phyloP scores from a whole-genome alignment of 2,797 vertebrate genomes.

The Tenualosa thibaudeaui region DNA sequence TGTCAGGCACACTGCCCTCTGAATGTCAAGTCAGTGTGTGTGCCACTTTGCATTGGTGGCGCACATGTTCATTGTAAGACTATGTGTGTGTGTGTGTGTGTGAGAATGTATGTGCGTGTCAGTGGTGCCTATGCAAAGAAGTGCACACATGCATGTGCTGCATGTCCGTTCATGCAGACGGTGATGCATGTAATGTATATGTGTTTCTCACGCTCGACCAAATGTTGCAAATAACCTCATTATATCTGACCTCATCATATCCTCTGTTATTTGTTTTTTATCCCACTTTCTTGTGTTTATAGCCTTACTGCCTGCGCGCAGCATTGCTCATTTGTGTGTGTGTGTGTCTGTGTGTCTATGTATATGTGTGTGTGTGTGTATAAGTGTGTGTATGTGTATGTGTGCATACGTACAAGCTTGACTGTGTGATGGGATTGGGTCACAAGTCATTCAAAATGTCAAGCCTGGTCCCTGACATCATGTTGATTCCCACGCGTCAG shows the following conservation, averaged over 20 bases:
- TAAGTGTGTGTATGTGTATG: background rate
- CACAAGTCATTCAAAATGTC: background rate
- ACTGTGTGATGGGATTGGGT: background rate
- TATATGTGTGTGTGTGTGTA: no score
- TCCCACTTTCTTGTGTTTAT: background rate
- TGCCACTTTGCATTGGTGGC: slow-evolving; percentile 9
- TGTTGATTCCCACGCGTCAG: slow-evolving; percentile 4
- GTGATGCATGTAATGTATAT: background rate
- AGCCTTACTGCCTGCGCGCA: background rate
- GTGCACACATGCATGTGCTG: slow-evolving; percentile 10
- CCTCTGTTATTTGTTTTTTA: background rate
- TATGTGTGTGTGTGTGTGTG: background rate
- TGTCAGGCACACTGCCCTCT: slow-evolving; percentile 4
- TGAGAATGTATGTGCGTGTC: background rate
- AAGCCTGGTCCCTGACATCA: background rate
- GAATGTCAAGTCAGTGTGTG: slow-evolving; percentile 9
- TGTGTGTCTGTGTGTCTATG: background rate
- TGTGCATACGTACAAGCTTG: background rate
- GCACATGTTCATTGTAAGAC: slow-evolving; percentile 10
- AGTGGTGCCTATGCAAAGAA: background rate
- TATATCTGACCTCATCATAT: background rate
- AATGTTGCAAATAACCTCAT: slow-evolving; percentile 9
- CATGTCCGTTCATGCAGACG: background rate
- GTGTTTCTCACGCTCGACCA: background rate
- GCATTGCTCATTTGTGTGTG: background rate